Conservation (phyloP, 2,888 invertebrate species). For the Epicampocera succincta region DNA sequence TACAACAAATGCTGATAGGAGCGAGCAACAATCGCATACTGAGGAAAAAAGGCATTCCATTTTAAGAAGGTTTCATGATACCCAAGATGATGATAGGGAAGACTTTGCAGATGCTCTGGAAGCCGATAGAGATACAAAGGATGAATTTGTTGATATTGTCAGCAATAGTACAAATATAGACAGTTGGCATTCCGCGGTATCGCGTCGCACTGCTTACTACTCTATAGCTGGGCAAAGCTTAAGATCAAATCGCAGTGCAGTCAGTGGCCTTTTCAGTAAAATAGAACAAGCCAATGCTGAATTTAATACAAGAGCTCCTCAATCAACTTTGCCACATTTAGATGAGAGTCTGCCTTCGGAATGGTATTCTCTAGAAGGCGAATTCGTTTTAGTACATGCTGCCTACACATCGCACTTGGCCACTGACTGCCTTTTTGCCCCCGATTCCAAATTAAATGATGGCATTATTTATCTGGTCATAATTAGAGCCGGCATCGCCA, state of each 20-base stretch:
- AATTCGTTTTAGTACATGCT: conserved; percentile 91
- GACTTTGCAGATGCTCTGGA: conserved; percentile 69
- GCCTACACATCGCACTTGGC: conserved; percentile 94
- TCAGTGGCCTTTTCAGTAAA: conserved; percentile 71
- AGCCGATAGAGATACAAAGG: conserved; percentile 54
- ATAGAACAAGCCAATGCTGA: conserved; percentile 76
- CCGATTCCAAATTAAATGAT: conserved; percentile 92
- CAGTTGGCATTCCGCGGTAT: conserved; percentile 92
- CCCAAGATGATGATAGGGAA: conserved; percentile 71
- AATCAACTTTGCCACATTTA: conserved; percentile 80
- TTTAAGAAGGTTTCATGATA: conserved; percentile 67
- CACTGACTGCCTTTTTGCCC: conserved; percentile 92
- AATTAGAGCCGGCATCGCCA: conserved; percentile 89
- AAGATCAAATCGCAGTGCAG: conserved; percentile 77
- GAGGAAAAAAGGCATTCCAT: conserved; percentile 24
- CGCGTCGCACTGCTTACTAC: conserved; percentile 89
- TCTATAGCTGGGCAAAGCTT: conserved; percentile 90
- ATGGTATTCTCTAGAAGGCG: conserved; percentile 90
- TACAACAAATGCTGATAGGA: not conserved
- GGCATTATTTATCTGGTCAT: conserved; percentile 95
- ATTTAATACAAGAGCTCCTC: conserved; percentile 71
- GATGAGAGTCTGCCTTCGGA: conserved; percentile 86
- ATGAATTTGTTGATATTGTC: conserved; percentile 76
- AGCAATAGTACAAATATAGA: conserved; percentile 83
- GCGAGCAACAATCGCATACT: not conserved